These are phyloP conservation scores for Limnephilus marmoratus DNA, from an alignment of 2,888 invertebrate species.

Conservation along the genomic window DNA sequence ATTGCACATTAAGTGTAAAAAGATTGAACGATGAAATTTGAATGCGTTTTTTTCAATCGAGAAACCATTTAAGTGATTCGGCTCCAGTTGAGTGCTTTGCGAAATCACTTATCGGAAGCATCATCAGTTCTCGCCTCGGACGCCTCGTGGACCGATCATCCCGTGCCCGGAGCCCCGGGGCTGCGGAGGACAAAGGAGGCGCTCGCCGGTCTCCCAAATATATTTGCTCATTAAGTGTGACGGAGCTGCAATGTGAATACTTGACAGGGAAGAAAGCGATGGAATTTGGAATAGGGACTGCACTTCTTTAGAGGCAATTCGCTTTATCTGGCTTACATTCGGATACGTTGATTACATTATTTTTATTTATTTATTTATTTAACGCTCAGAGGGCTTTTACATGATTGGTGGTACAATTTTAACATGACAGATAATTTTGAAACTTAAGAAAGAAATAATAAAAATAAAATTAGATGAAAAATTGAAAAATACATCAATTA, in stretches of 20 bases:
- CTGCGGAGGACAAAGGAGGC: not conserved
- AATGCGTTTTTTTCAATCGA: not conserved
- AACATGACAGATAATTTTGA: too few species aligned
- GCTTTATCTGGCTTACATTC: not conserved
- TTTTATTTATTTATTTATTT: too few species aligned
- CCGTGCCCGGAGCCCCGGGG: not conserved
- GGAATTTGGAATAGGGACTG: not conserved
- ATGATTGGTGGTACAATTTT: too few species aligned
- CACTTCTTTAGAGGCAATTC: not conserved
- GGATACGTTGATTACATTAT: not conserved
- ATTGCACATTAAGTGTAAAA: not conserved
- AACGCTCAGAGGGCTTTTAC: too few species aligned
- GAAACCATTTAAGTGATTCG: not conserved
- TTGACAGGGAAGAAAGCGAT: not conserved
- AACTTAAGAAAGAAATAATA: too few species aligned
- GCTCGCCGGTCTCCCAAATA: not conserved
- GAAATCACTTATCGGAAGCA: constrained; percentile 33
- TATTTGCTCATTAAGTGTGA: not conserved
- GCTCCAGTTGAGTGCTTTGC: not conserved
- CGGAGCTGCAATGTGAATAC: not conserved
- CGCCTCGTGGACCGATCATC: not conserved
- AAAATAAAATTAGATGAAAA: too few species aligned
- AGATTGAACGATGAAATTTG: not conserved
- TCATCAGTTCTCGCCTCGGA: not conserved
- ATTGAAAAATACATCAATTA: too few species aligned